Base-by-base conservation (phyloP, 2,797 vertebrate species). In the Ctenochaetus hawaiiensis region DNA sequence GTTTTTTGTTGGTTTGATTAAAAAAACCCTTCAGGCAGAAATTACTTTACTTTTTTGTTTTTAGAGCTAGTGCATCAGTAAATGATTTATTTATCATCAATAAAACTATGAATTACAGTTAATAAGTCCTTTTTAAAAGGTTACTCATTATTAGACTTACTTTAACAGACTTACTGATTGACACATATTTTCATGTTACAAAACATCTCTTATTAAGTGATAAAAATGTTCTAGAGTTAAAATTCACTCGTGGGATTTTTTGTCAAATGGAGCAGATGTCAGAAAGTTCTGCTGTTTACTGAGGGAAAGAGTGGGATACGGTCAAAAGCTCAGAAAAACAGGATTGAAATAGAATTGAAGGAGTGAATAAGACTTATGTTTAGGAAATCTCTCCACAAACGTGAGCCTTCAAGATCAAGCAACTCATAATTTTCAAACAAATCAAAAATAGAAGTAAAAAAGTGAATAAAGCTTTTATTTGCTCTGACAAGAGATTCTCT, bases 341-440 rank as follows among this genome's bases (percentile, higher is more conserved):
- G 39, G 8, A 45, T 9, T n/a, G n/a, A 22, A 2, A n/a, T n/a
- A n/a, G n/a, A n/a, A n/a, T n/a, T n/a, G n/a, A n/a, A n/a, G n/a
- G 8, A 45, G 13, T n/a, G n/a, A 22, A 2, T 18, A 2, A 45
- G 14, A 11, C 49, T 63, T 39, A 23, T 47, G 20, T 59, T 78
- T 43, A 7, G 13, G 63, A 61, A 30, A 58, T 56, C 11, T 71
- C 30, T 26, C 54, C 18, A 48, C 2, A 57, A 52, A 73, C 54
- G 12, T 20, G 5, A 69, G 13, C 45, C 37, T 52, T 5, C 2
- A 18, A 57, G 48, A 17, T 72, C 41, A 44, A 59, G 34, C 54
- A 34, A 62, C 52, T 6, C 16, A 8, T 17, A 13, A 18, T 57
- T 49, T 63, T 22, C 14, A 41, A 18, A 30, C 13, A 10, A 52